Base-by-base conservation (phyloP, 2,888 invertebrate genomes). In the Phoronis australis region DNA sequence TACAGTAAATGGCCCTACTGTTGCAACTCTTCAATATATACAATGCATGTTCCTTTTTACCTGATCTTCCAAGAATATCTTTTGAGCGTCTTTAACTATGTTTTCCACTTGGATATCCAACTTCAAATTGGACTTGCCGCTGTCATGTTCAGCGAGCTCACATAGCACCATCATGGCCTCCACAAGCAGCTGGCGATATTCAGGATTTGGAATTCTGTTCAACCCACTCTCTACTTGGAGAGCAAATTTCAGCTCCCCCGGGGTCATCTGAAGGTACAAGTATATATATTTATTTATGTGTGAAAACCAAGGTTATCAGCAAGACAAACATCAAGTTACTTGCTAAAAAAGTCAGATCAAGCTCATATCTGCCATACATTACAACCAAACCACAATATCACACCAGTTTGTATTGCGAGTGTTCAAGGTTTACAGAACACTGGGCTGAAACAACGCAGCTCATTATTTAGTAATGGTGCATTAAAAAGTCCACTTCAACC, bases 171-270 rank as follows among this genome's bases (percentile, higher is more conserved):
- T 96, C 44, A 99, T 79, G 0, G 94, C 95, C 79, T 99, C 82
- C 0, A 99, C 97, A 47, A 97, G 87, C 56, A 97, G 79, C 75
- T 97, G 96, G 22, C 99, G 83, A 78, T 97, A 99, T 76, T 99
- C 99, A 0, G 99, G 97, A 76, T 97, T 95, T 0, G 96, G 94
- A 65, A 99, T 95, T 45, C 90, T 87, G 76, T 97, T 99, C 45
- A 99, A 80, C 2, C 95, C 95, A 1, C 93, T 90, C 79, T 99
- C 99, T 0, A 99, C 96, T 48, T 93, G 92, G 18, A 99, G 80
- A 0, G 99, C 97, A 79, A 99, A 99, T 80, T 99, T 99, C 64
- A 97, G 79, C 79, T 99, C 99, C 38, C 95, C 95, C 0, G 95
- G 85, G 1, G 99, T 99, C 99, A 99, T 99, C 84, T 83, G 63